phyloP scores from a whole-genome alignment of 2,888 invertebrate species.

The Eristalis arbustorum region DNA sequence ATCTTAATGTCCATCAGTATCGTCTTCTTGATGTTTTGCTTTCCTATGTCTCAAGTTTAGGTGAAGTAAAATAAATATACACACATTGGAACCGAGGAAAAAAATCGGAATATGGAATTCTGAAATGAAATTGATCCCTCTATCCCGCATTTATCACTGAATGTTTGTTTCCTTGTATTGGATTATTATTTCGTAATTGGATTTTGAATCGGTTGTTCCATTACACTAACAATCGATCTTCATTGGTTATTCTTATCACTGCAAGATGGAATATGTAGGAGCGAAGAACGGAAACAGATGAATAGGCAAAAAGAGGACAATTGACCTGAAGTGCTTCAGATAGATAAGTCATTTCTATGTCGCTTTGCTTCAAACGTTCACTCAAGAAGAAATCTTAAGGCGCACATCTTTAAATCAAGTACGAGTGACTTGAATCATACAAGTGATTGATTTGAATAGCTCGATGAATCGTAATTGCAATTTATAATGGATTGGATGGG shows the following conservation, averaged over 20 bases:
- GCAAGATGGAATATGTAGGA: neutral
- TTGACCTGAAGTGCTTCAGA: constrained; percentile 29
- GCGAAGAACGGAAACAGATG: neutral
- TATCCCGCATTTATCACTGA: neutral
- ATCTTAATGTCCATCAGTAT: constrained; percentile 15
- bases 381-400: neutral
- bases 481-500: neutral
- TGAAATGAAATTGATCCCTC: constrained; percentile 12
- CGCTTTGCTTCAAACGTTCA: constrained; percentile 5
- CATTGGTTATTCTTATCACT: constrained; percentile 24
- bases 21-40: neutral
- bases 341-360: constrained; percentile 27
- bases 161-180: neutral
- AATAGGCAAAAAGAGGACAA: neutral
- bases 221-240: constrained; percentile 20
- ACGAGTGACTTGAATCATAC: neutral
- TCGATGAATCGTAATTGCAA: neutral
- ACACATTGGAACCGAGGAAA: constrained; percentile 8
- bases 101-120: constrained; percentile 5
- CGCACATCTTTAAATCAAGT: neutral
- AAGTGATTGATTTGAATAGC: neutral
- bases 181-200: constrained; percentile 41
- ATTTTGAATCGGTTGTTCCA: constrained; percentile 40
- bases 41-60: neutral
- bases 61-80: constrained; percentile 33